These are phyloP conservation scores for Castor canadensis DNA, from an alignment of 2,113 vertebrate species.

Conservation along the genomic window DNA sequence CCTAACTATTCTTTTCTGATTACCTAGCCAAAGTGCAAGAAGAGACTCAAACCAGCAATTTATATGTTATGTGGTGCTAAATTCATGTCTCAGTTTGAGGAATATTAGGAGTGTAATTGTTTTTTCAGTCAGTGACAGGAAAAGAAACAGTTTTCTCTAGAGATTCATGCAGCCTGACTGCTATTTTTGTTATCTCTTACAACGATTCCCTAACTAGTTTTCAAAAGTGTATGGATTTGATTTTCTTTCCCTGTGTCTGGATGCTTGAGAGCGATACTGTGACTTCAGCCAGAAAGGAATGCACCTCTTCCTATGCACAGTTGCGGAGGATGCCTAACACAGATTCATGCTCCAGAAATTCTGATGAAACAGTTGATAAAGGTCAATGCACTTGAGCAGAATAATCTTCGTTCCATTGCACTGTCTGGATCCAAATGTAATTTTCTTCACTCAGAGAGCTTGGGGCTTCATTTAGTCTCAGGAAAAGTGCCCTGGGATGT, in stretches of 20 bases:
- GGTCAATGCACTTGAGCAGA: neutral
- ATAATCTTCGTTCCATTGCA: neutral
- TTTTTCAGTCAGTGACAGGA: constrained; percentile 20
- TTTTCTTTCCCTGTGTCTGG: neutral
- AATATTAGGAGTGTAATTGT: constrained; percentile 18
- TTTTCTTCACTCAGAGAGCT: neutral
- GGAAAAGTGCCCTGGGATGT: neutral
- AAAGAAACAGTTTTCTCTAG: constrained; percentile 12
- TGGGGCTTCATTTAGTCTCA: neutral
- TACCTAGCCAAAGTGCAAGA: neutral
- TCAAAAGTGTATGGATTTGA: neutral
- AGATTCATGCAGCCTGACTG: neutral
- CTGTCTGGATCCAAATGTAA: neutral
- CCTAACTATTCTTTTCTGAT: neutral
- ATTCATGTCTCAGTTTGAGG: neutral
- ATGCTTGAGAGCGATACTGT: neutral
- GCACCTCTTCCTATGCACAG: neutral
- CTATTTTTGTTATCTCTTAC: neutral
- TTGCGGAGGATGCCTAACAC: neutral
- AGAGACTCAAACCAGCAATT: neutral
- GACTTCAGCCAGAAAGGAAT: neutral
- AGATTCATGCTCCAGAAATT: constrained; percentile 16
- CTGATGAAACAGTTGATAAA: constrained; percentile 39
- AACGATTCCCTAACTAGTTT: neutral
- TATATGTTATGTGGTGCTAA: neutral